Evolutionary conservation across 2,888 invertebrate species (phyloP).

Genomic region (Melieria picta): DNA sequence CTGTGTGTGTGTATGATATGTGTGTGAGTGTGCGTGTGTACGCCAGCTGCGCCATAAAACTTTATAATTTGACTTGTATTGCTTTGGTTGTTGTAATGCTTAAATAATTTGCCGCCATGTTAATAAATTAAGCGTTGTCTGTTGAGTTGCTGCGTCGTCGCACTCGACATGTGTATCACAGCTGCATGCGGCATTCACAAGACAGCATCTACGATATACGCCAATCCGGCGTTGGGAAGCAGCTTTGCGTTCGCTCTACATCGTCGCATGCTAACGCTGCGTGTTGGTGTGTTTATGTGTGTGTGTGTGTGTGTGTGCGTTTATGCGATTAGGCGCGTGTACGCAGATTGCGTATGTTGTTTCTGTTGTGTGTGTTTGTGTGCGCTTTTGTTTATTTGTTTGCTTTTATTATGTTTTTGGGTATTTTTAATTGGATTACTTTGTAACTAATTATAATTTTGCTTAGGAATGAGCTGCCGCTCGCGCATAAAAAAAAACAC

Average conservation of each 20-base stretch:
- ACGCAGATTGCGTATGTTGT: constrained; percentile 4
- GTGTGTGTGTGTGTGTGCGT: neutral
- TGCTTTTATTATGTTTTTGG: constrained; percentile 24
- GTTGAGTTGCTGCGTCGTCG: too few relatives aligned
- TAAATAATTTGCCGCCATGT: neutral
- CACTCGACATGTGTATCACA: too few relatives aligned
- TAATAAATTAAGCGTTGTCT: neutral
- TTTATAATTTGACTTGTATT: neutral
- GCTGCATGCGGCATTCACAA: too few relatives aligned
- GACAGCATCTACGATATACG: too few relatives aligned
- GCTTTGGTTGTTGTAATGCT: constrained; percentile 1
- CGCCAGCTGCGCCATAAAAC: neutral
- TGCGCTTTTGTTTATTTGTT: constrained; percentile 5
- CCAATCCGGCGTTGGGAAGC: too few relatives aligned
- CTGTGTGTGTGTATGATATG: too few relatives aligned
- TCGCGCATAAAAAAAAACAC: too few relatives aligned
- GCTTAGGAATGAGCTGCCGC: neutral
- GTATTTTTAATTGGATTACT: constrained; percentile 26
- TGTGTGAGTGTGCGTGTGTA: neutral
- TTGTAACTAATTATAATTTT: constrained; percentile 28
- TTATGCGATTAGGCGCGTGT: constrained; percentile 16
- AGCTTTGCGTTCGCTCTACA: too few relatives aligned
- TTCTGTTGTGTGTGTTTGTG: neutral
- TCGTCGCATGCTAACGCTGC: neutral
- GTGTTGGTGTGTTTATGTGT: neutral